Evolutionary conservation across 2,888 invertebrate species (phyloP), one percentile per base, ranked within the genome.

Genomic region (Rhodophaea formosa): DNA sequence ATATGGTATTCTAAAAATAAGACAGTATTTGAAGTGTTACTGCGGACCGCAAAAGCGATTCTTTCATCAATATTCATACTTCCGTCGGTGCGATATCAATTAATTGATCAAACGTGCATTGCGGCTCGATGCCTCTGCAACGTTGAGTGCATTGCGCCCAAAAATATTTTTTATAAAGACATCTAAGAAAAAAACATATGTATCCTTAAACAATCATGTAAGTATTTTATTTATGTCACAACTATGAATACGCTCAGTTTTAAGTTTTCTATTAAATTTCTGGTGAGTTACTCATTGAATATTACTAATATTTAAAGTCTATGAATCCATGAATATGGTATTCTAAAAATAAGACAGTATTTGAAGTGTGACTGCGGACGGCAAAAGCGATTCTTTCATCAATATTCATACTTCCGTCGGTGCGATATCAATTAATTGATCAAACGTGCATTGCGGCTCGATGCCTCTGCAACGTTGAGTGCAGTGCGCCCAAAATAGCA

Each of bases 21-120:
- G 51, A 51, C 16, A 35, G 1, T 39, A 12, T 35, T 17, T 3
- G 30, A 51, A 51, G 35, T 17, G 14, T n/a, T 8, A 16, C 51
- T 6, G 17, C 35, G 17, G 32, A 17, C 35, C 23, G 55, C 51
- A 39, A 68, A 23, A 68, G 62, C 59, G 60, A 67, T 65, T 44
- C 62, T 58, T 62, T 29, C 64, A 71, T 71, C 64, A 68, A 72
- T 75, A 75, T 76, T 74, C 72, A 72, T 72, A 62, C 51, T 35
- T 64, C 61, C 64, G 44, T 44, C 44, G 15, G 53, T 16, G 65
- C 60, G 58, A 62, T 66, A 67, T 68, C 70, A 73, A 72, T 70
- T 72, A 73, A 67, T 69, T 65, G 57, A 63, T 65, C 62, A 57
- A 65, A 65, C 49, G 61, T 68, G 66, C 65, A 66, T 56, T 71